Evolutionary conservation across 2,797 vertebrate genomes (phyloP).

Genomic region (Phoebastria nigripes): DNA sequence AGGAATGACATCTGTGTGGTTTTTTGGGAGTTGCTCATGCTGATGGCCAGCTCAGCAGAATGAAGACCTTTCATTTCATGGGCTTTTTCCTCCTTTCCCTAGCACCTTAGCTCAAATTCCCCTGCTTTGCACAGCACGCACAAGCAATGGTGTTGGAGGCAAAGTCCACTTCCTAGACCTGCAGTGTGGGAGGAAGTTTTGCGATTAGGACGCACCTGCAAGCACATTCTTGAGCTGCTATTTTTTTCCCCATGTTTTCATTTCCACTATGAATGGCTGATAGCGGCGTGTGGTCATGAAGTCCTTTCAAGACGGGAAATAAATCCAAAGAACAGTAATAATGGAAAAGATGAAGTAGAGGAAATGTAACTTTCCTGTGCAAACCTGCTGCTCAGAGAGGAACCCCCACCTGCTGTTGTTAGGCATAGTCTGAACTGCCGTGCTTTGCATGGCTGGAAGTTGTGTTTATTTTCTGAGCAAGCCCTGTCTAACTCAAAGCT

Average conservation of each 20-base stretch:
- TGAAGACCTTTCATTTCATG: not conserved
- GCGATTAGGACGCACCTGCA: slow-evolving; percentile 17
- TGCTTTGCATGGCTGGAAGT: not conserved
- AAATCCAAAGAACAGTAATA: slow-evolving; percentile 19
- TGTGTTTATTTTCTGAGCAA: slow-evolving; percentile 21
- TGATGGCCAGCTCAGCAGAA: not conserved
- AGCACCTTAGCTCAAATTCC: not conserved
- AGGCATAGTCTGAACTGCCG: not conserved
- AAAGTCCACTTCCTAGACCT: not conserved
- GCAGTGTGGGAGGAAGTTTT: slow-evolving; percentile 9
- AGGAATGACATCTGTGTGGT: not conserved
- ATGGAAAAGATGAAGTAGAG: slow-evolving; percentile 33
- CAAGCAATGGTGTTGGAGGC: not conserved
- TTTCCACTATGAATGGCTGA: not conserved
- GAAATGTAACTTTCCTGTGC: slow-evolving; percentile 25
- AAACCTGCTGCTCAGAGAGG: not conserved
- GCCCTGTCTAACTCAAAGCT: not conserved
- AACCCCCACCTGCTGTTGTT: not conserved
- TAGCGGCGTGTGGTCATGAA: not conserved
- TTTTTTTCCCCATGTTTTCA: slow-evolving; percentile 12
- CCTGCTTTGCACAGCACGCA: not conserved
- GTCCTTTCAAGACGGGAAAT: not conserved
- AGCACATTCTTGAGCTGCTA: not conserved
- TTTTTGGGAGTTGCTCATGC: not conserved
- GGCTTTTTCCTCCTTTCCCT: not conserved